Conservation (phyloP, 2,113 vertebrate species). For the Piprites chloris region DNA sequence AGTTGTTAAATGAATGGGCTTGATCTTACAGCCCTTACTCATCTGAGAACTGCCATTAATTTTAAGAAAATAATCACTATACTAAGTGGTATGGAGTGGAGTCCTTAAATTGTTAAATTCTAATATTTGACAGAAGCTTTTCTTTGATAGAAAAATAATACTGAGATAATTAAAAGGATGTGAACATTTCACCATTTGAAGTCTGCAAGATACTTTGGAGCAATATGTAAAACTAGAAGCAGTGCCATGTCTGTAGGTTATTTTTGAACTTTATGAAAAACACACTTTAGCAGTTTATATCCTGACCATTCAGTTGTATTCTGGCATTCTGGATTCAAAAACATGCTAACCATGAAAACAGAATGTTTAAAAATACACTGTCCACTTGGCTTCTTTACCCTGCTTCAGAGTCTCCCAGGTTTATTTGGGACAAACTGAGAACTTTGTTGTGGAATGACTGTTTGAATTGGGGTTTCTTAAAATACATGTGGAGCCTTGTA, state of each 20-base stretch:
- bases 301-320: conserved; percentile 53
- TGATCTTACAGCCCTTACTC: conserved; percentile 34
- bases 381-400: conserved; percentile 47
- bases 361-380: conserved; percentile 61
- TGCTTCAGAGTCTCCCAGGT: conserved; percentile 20
- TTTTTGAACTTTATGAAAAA: conserved; percentile 75
- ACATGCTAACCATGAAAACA: conserved; percentile 69
- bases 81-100: conserved; percentile 12
- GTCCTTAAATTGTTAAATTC: conserved; percentile 28
- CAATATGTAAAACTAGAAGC: conserved; percentile 61
- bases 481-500: conserved; percentile 52
- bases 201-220: conserved; percentile 43
- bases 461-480: conserved; percentile 62
- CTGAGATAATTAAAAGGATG: conserved; percentile 48
- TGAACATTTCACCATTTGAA: conserved; percentile 62
- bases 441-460: conserved; percentile 51
- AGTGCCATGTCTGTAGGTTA: conserved; percentile 57
- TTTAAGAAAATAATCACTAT: conserved; percentile 51
- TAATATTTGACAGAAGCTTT: conserved; percentile 24
- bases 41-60: conserved; percentile 17
- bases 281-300: conserved; percentile 59
- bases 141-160: conserved; percentile 25
- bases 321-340: conserved; percentile 70
- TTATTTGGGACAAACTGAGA: conserved; percentile 32
- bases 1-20: conserved; percentile 40